Evolutionary conservation across 2,797 vertebrate genomes (phyloP), one percentile per base, ranked within the genome.

Genomic region (Tragelaphus eurycerus): DNA sequence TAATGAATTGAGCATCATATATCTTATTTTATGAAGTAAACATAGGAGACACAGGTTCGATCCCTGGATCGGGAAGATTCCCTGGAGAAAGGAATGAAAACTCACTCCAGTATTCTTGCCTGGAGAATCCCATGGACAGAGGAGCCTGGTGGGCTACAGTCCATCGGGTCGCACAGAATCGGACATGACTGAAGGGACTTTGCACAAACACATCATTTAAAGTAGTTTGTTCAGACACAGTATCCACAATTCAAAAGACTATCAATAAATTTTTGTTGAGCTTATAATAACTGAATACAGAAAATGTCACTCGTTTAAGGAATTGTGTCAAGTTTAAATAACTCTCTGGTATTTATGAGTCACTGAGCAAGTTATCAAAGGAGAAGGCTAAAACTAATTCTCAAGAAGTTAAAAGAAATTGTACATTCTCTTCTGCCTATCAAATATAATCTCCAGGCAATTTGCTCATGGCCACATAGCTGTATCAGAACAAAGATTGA

Each of bases 341-440:
- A 83, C 55, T 88, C 15, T 7, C 11, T 60, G 12, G 31, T 59
- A 54, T 57, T 81, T 92, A 54, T 71, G 25, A 81, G 21, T 76
- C 90, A 93, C 25, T 92, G 25, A 71, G 46, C 8, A 59, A 83
- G 29, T 92, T 88, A 78, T 82, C 60, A 95, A 94, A 59, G 11
- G 29, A 52, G 7, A 71, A 14, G 21, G 29, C 27, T 90, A 83
- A 93, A 89, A 34, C 10, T 38, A 83, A 34, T 94, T 91, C 13
- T 86, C 15, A 94, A 81, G n/a, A 84, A 55, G 83, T 93, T 76
- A 52, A 93, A 81, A 92, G 2, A 78, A 92, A 92, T 19, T 81
- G 16, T 83, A 16, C 15, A n/a, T 76, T 96, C 31, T 48, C 34
- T 31, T 92, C 34, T 43, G 6, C 59, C 34, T 95, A 19, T 3